Evolutionary conservation across 2,888 invertebrate species (phyloP), one percentile per base, ranked within the genome.

Genomic region (Brenthis daphne): DNA sequence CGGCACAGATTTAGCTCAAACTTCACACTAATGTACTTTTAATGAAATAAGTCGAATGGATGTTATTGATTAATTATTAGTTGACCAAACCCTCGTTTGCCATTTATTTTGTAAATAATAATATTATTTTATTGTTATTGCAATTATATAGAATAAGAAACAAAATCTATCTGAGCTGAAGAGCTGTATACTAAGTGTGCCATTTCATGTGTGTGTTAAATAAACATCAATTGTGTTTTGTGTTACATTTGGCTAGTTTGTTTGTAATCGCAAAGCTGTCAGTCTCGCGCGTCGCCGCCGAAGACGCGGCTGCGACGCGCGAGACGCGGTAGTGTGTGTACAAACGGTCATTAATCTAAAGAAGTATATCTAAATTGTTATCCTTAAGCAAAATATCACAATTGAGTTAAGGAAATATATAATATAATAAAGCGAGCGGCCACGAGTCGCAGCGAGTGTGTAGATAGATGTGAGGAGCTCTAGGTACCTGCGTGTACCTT

Each of bases 51-150:
- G 64, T n/a, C 56, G 43, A 63, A 70, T 57, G 58, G 50, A 57
- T 66, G 64, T 55, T 71, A 65, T 63, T 65, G 53, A 71, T 57
- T 37, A 33, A 37, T 6, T 60, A n/a, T 29, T 73, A 72, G 81
- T 84, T 82, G 82, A 88, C 87, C 87, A 88, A 89, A 87, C 86
- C 79, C 79, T 82, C 82, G 85, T 88, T 85, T 90, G 90, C 90
- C 90, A 90, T 90, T 84, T 87, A 85, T 85, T 78, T 74, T 89
- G 87, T 89, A 87, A 84, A 88, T 86, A 85, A 60, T 60, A 71
- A 77, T 55, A 77, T 55, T 68, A 64, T 57, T 56, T 57, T 56
- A 65, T 63, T 67, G 57, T 70, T 70, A 57, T 65, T 65, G 63
- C 63, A 65, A 70, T 66, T 67, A 37, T 65, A 64, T 69, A 73